Percentiles rank a stretch among this genome's conserved stretches.
Evolutionary conservation across 1,140 invertebrate genomes (phyloP).

Genomic region (Dendrolimus kikuchii): DNA sequence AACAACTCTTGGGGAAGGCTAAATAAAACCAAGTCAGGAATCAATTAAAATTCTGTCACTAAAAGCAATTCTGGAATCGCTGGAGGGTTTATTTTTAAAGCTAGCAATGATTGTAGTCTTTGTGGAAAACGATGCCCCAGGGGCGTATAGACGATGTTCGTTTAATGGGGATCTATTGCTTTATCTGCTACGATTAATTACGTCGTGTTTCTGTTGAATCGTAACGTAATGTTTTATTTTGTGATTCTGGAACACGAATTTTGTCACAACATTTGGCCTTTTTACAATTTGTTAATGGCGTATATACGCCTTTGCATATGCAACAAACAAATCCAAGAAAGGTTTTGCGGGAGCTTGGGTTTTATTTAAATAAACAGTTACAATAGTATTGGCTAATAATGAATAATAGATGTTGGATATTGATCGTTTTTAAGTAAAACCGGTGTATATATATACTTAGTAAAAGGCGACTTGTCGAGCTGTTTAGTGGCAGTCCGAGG

Average conservation of each 20-base stretch:
- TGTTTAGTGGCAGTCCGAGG: background rate
- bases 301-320: too few relatives aligned
- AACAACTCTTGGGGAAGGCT: constrained; percentile 1
- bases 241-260: too few relatives aligned
- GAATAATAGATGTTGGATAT: background rate
- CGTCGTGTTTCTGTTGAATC: constrained; percentile 24
- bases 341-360: too few relatives aligned
- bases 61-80: constrained; percentile 24
- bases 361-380: too few relatives aligned
- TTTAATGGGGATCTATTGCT: constrained; percentile 59
- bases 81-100: constrained; percentile 42
- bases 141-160: constrained; percentile 38
- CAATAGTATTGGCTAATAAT: too few relatives aligned
- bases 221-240: too few relatives aligned
- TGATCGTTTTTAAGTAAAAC: background rate
- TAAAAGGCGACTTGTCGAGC: background rate
- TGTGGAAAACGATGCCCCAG: constrained; percentile 34
- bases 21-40: constrained; percentile 14
- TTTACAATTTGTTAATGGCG: background rate
- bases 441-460: background rate
- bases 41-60: constrained; percentile 40
- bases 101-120: constrained; percentile 28
- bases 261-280: background rate
- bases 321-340: too few relatives aligned
- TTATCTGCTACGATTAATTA: constrained; percentile 47